phyloP scores from a whole-genome alignment of 2,888 invertebrate species.

The Anagyrus pseudococci region DNA sequence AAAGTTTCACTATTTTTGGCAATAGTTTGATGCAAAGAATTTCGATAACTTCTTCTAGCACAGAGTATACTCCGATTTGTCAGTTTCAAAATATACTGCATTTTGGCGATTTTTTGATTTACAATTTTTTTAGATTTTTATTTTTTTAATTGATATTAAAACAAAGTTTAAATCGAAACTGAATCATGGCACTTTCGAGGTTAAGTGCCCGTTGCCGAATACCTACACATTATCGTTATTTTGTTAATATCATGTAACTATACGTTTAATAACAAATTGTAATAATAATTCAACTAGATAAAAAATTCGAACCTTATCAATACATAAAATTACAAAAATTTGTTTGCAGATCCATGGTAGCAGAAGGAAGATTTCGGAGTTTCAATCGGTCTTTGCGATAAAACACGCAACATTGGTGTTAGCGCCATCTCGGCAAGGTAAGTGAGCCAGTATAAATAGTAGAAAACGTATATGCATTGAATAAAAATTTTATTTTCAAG shows the following conservation, averaged over 20 bases:
- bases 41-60: slow-evolving; percentile 39
- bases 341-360: not conserved
- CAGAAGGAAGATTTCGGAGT: slow-evolving; percentile 18
- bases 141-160: too few species aligned
- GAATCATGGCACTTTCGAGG: slow-evolving; percentile 21
- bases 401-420: not conserved
- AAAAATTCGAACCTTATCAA: not conserved
- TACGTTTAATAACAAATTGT: not conserved
- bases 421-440: slow-evolving; percentile 14
- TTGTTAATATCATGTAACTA: too few species aligned
- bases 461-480: too few species aligned
- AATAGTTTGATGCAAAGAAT: slow-evolving; percentile 30
- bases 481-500: too few species aligned
- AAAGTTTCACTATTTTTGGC: slow-evolving; percentile 20
- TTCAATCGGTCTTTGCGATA: slow-evolving; percentile 6
- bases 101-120: slow-evolving; percentile 34
- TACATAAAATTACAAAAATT: not conserved
- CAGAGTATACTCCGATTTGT: slow-evolving; percentile 43
- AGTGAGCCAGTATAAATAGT: too few species aligned
- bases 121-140: not conserved
- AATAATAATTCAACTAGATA: not conserved
- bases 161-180: slow-evolving; percentile 9
- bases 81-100: slow-evolving; percentile 50
- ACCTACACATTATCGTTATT: not conserved
- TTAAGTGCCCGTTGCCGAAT: slow-evolving; percentile 11